These are phyloP conservation scores for Cataglyphis albicans DNA, from an alignment of 2,888 invertebrate species.

Conservation along the genomic window DNA sequence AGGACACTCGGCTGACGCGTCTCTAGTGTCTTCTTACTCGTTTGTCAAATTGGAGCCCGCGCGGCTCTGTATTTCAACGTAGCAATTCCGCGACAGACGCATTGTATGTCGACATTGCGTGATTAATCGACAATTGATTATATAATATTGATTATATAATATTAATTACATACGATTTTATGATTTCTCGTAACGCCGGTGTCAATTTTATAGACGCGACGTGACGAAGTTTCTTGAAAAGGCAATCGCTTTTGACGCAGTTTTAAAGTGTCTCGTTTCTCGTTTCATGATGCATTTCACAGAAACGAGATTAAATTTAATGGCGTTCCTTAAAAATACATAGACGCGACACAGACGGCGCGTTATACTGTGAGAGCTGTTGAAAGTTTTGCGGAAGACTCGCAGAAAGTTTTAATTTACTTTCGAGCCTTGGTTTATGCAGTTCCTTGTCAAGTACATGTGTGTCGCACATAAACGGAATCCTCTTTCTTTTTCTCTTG, in stretches of 20 bases:
- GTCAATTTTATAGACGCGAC: neutral
- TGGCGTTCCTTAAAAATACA: constrained; percentile 50
- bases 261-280: constrained; percentile 15
- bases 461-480: constrained; percentile 41
- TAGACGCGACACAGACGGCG: constrained; percentile 59
- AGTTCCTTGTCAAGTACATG: constrained; percentile 57
- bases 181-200: neutral
- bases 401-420: constrained; percentile 50
- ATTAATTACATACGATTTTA: neutral
- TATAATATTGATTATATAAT: neutral
- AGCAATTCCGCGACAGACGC: neutral
- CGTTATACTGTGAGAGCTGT: constrained; percentile 50
- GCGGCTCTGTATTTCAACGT: neutral
- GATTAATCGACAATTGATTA: constrained; percentile 17
- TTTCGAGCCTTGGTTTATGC: constrained; percentile 46
- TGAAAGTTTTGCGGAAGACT: constrained; percentile 56
- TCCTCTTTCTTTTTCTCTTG: constrained; percentile 28
- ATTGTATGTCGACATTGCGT: too few relatives aligned
- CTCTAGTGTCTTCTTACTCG: constrained; percentile 40
- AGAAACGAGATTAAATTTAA: constrained; percentile 53
- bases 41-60: constrained; percentile 37
- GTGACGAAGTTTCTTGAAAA: neutral
- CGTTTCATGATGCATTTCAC: constrained; percentile 40
- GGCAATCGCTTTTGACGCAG: neutral
- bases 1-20: constrained; percentile 43